Evolutionary conservation across 2,888 invertebrate genomes (phyloP).

Genomic region (Tipula lateralis): DNA sequence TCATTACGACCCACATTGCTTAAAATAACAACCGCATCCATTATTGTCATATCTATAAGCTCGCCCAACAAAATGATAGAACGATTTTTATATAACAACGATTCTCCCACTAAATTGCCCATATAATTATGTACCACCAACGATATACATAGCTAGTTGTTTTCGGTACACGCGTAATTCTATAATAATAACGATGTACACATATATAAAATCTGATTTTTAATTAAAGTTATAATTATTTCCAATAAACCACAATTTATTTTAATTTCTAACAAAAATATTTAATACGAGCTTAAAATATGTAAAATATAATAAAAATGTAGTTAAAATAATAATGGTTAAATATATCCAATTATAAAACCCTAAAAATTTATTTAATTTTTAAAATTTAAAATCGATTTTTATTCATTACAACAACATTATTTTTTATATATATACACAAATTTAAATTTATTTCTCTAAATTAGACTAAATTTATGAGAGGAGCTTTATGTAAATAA

Average conservation of each 20-base stretch:
- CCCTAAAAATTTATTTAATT: conserved; percentile 11
- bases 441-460: background rate
- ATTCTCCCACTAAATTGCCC: too few relatives aligned
- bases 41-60: too few relatives aligned
- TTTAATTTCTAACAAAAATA: background rate
- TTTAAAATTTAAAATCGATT: background rate
- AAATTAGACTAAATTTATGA: background rate
- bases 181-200: background rate
- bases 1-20: too few relatives aligned
- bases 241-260: conserved; percentile 19
- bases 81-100: too few relatives aligned
- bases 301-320: background rate
- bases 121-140: too few relatives aligned
- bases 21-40: too few relatives aligned
- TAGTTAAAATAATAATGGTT: background rate
- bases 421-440: background rate
- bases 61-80: too few relatives aligned
- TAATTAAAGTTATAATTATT: conserved; percentile 19
- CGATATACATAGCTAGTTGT: too few relatives aligned
- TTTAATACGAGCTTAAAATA: background rate
- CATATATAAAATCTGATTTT: background rate
- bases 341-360: conserved; percentile 11
- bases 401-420: background rate
- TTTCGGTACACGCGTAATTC: background rate
- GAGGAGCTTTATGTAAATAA: background rate